A percentile compares a stretch with the other conserved stretches of the same genome.
phyloP scores from a whole-genome alignment of 2,888 invertebrate genomes.

The Nebria brevicollis region DNA sequence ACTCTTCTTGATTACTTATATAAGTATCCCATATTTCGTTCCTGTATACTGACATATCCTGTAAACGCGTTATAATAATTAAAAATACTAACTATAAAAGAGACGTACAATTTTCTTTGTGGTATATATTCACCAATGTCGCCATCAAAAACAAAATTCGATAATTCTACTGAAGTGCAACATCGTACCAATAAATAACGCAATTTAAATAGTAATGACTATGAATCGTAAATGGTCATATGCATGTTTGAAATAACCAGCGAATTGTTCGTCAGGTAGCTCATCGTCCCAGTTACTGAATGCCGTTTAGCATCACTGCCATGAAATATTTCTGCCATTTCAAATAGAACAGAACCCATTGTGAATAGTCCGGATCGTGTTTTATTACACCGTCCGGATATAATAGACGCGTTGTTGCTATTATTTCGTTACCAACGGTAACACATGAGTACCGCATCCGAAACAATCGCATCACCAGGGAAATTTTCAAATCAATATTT shows the following conservation, averaged over 20 bases:
- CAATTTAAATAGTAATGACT: not conserved
- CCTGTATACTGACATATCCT: too few relatives aligned
- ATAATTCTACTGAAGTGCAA: not conserved
- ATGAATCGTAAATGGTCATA: not conserved
- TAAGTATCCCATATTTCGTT: too few relatives aligned
- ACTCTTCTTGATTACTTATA: too few relatives aligned
- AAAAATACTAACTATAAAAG: too few relatives aligned
- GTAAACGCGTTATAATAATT: too few relatives aligned
- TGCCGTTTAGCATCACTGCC: not conserved
- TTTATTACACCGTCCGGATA: slow-evolving; percentile 40
- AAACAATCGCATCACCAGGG: slow-evolving; percentile 24
- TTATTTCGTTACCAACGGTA: slow-evolving; percentile 33
- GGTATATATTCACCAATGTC: too few relatives aligned
- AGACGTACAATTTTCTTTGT: too few relatives aligned
- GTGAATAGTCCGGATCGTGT: slow-evolving; percentile 28
- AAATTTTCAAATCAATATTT: slow-evolving; percentile 39
- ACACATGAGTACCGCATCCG: slow-evolving; percentile 12
- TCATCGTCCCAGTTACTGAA: not conserved
- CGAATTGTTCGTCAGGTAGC: not conserved
- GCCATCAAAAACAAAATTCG: not conserved
- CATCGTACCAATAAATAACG: too few relatives aligned
- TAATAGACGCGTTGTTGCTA: slow-evolving; percentile 36
- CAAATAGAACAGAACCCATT: slow-evolving; percentile 18
- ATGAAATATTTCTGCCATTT: not conserved
- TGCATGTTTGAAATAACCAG: not conserved